Evolutionary conservation across 2,113 vertebrate species (phyloP).

Genomic region (Pseudorasbora parva): DNA sequence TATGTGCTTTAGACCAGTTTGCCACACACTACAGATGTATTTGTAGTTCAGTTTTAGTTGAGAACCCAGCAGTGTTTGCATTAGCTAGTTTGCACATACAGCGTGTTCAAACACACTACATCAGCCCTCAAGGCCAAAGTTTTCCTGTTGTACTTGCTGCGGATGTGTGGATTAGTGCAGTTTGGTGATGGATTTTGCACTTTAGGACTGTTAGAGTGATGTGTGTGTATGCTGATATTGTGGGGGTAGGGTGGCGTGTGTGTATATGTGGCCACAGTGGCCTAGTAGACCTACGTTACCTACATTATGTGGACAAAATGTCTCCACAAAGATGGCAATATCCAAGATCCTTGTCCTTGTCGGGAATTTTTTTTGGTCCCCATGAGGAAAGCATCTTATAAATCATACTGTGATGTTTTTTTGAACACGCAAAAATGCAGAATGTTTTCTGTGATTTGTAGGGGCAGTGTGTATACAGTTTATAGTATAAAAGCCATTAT

Average conservation of each 20-base stretch:
- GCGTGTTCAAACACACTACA: background rate
- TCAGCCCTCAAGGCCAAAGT: conserved; percentile 14
- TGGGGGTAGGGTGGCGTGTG: background rate
- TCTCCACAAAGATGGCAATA: no score
- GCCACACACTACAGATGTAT: background rate
- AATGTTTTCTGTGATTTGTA: no score
- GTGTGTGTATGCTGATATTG: background rate
- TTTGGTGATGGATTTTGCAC: background rate
- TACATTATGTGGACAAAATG: no score
- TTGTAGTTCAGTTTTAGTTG: background rate
- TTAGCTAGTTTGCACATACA: background rate
- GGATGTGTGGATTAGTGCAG: background rate
- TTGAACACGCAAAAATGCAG: no score
- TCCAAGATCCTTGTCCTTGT: no score
- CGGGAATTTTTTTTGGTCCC: no score
- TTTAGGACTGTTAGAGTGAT: background rate
- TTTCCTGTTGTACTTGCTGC: background rate
- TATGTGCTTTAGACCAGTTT: background rate
- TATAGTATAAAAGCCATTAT: no score
- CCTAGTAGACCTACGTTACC: no score
- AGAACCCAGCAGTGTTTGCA: background rate
- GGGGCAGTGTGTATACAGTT: no score
- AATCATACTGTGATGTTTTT: no score
- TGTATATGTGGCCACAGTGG: no score
- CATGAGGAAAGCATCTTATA: no score